Percentiles rank a stretch among this genome's conserved stretches.
Conservation (phyloP, 2,888 invertebrate genomes). For the Platerodrilus igneus region DNA sequence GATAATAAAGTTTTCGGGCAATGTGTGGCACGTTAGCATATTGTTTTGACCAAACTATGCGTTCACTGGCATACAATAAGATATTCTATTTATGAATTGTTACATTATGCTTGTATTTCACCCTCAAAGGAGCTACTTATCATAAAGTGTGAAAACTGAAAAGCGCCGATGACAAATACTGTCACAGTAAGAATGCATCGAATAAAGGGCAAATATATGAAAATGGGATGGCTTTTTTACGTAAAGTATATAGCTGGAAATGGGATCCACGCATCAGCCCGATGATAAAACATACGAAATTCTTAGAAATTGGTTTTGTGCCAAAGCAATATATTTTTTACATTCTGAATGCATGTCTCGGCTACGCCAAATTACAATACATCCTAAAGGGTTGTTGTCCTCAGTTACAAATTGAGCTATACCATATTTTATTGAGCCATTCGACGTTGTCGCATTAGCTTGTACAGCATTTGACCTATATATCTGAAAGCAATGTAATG, state of each 20-base stretch:
- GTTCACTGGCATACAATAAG: no score
- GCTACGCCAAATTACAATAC: no score
- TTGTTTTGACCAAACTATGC: slow-evolving; percentile 32
- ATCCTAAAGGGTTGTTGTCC: no score
- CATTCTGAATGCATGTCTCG: slow-evolving; percentile 29
- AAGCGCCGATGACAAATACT: slow-evolving; percentile 34
- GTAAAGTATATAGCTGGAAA: slow-evolving; percentile 42
- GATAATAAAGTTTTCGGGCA: slow-evolving; percentile 33
- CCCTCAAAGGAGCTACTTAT: slow-evolving; percentile 18
- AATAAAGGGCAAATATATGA: slow-evolving; percentile 46
- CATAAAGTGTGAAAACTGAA: slow-evolving; percentile 28
- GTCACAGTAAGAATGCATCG: slow-evolving; percentile 38
- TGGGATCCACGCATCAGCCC: slow-evolving; percentile 44
- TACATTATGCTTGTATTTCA: no score
- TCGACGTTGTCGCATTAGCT: no score
- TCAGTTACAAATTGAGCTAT: no score
- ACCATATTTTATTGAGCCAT: no score
- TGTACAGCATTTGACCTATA: no score
- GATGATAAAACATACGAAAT: slow-evolving; percentile 46
- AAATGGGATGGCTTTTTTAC: slow-evolving; percentile 46
- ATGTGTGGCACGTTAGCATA: slow-evolving; percentile 32
- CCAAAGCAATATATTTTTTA: slow-evolving; percentile 44
- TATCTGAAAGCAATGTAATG: no score
- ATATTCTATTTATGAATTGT: no score
- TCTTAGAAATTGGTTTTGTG: slow-evolving; percentile 45